These are phyloP conservation scores for Jordanella pulchra DNA, from an alignment of 2,797 vertebrate species.

Conservation along the genomic window DNA sequence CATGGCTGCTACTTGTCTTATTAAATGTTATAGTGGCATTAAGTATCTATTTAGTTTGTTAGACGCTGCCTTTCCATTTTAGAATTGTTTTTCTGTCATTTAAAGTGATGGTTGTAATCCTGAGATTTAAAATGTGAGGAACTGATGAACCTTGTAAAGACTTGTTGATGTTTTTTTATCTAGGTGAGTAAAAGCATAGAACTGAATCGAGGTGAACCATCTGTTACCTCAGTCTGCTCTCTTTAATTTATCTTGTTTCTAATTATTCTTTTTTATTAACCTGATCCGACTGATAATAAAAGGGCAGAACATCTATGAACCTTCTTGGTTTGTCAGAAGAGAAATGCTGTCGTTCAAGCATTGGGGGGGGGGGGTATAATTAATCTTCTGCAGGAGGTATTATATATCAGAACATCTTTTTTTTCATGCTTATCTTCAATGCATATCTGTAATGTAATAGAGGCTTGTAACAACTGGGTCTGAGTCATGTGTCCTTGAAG, in stretches of 20 bases:
- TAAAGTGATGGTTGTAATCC: neutral
- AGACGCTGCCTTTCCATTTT: neutral
- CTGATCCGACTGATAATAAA: neutral
- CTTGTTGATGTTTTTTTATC: neutral
- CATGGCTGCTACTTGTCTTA: neutral
- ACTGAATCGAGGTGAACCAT: too few relatives aligned
- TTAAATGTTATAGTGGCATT: neutral
- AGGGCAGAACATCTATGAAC: neutral
- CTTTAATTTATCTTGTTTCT: too few relatives aligned
- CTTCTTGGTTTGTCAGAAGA: neutral
- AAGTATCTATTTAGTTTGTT: neutral
- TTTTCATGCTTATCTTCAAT: neutral
- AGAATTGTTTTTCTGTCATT: neutral
- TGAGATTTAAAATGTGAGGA: neutral
- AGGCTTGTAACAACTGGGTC: neutral
- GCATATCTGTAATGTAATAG: neutral
- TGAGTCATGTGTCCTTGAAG: neutral
- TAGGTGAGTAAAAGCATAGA: neutral
- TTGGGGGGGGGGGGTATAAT: neutral
- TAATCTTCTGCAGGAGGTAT: neutral
- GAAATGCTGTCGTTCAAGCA: slow-evolving; percentile 1
- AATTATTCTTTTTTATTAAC: neutral
- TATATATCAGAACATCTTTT: neutral
- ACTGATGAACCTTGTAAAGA: neutral
- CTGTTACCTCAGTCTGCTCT: too few relatives aligned